Conservation (phyloP, 2,797 vertebrate species). For the Sandelia bainsii region DNA sequence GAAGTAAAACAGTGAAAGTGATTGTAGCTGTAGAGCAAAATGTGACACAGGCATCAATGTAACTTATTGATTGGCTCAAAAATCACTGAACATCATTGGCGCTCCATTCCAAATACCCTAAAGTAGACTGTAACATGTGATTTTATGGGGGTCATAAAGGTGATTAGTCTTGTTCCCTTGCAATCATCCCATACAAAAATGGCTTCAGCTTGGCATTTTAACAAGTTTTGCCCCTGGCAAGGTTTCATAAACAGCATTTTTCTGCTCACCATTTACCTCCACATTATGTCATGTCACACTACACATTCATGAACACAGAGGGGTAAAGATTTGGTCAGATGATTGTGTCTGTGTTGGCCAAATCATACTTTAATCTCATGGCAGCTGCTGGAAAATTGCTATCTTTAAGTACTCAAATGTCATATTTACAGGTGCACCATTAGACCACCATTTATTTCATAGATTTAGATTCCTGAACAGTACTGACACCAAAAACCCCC, state of each 20-base stretch:
- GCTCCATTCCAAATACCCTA: slow-evolving; percentile 33
- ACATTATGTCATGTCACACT: slow-evolving; percentile 54
- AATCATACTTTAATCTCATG: slow-evolving; percentile 30
- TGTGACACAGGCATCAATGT: slow-evolving; percentile 32
- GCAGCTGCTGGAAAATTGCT: slow-evolving; percentile 26
- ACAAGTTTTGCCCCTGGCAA: slow-evolving; percentile 71
- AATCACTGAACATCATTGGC: slow-evolving; percentile 32
- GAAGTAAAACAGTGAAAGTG: slow-evolving; percentile 39
- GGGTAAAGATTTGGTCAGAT: slow-evolving; percentile 19
- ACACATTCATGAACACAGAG: slow-evolving; percentile 39
- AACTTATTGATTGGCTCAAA: slow-evolving; percentile 47
- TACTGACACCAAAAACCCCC: too few species aligned
- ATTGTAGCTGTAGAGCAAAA: slow-evolving; percentile 4
- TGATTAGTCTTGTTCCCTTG: slow-evolving; percentile 67
- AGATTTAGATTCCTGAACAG: too few species aligned
- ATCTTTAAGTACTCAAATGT: slow-evolving; percentile 25
- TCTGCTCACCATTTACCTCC: slow-evolving; percentile 45
- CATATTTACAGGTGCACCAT: neutral
- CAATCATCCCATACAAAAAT: slow-evolving; percentile 62
- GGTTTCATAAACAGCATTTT: slow-evolving; percentile 59
- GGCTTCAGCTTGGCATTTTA: slow-evolving; percentile 60
- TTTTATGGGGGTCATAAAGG: slow-evolving; percentile 51
- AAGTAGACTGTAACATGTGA: slow-evolving; percentile 47
- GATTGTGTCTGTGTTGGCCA: slow-evolving; percentile 30
- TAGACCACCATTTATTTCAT: neutral